phyloP scores from a whole-genome alignment of 2,797 vertebrate genomes.

The Thunnus albacares region DNA sequence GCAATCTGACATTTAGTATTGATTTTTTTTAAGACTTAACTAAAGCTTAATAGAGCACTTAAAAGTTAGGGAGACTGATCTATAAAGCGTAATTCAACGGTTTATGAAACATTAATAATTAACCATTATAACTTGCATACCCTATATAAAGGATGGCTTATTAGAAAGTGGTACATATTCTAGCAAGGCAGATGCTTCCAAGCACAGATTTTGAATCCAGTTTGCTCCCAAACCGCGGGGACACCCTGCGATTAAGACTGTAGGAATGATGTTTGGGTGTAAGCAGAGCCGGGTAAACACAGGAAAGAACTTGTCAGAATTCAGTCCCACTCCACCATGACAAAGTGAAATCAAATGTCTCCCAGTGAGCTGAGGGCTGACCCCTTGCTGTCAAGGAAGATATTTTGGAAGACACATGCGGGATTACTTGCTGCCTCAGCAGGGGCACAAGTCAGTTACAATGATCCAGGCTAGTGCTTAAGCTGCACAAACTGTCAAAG shows the following conservation, averaged over 20 bases:
- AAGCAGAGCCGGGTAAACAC: slow-evolving; percentile 21
- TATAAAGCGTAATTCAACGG: not conserved
- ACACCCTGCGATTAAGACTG: slow-evolving; percentile 4
- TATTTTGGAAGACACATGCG: slow-evolving; percentile 57
- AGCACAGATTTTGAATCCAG: slow-evolving; percentile 2
- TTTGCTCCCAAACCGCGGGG: not conserved
- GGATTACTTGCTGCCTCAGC: slow-evolving; percentile 71
- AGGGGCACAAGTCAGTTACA: slow-evolving; percentile 60
- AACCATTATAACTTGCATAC: not conserved
- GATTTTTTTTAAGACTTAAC: not conserved
- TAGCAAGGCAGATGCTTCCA: not conserved
- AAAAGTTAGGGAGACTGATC: not conserved
- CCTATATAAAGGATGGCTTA: not conserved
- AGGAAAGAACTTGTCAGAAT: slow-evolving; percentile 33
- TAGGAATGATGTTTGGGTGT: slow-evolving; percentile 5
- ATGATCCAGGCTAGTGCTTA: slow-evolving; percentile 59
- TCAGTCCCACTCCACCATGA: slow-evolving; percentile 32
- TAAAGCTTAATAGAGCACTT: not conserved
- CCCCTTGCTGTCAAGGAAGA: slow-evolving; percentile 57
- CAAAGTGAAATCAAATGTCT: slow-evolving; percentile 43
- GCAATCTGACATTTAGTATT: not conserved
- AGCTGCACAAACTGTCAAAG: slow-evolving; percentile 62
- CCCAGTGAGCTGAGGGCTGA: slow-evolving; percentile 52
- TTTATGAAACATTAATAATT: not conserved
- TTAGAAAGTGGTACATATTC: not conserved